Conservation (phyloP, 2,888 invertebrate genomes). For the Drymonia ruficornis region DNA sequence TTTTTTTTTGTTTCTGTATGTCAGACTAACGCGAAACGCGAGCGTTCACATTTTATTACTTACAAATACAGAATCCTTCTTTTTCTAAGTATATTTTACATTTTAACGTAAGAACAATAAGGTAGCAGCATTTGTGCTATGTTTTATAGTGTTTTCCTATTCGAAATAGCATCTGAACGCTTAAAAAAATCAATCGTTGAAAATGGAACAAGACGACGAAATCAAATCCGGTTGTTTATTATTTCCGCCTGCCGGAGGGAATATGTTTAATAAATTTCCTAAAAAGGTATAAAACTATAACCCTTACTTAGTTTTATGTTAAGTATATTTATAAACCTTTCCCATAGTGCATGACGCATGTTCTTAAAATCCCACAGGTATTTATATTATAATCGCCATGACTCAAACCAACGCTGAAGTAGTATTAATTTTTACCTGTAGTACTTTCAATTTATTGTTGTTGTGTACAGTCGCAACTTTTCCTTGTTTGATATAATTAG, state of each 20-base stretch:
- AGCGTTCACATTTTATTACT: too few relatives aligned
- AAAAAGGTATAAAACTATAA: constrained; percentile 85
- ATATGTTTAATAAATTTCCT: constrained; percentile 90
- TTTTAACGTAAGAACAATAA: too few relatives aligned
- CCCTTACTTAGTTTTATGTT: constrained; percentile 6
- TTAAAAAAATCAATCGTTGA: constrained; percentile 38
- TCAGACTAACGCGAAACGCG: too few relatives aligned
- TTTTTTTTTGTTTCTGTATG: too few relatives aligned
- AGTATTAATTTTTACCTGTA: neutral
- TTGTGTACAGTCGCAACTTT: too few relatives aligned
- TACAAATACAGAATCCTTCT: too few relatives aligned
- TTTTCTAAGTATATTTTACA: too few relatives aligned
- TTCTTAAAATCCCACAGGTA: constrained; percentile 17
- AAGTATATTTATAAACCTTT: constrained; percentile 8
- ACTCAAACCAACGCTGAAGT: neutral
- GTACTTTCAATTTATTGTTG: too few relatives aligned
- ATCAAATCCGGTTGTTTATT: constrained; percentile 90
- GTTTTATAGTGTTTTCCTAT: constrained; percentile 36
- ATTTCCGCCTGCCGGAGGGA: constrained; percentile 88
- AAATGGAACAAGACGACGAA: constrained; percentile 91
- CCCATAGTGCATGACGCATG: constrained; percentile 17
- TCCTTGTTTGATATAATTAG: too few relatives aligned
- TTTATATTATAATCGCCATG: neutral
- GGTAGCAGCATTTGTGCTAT: constrained; percentile 41
- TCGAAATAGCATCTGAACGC: constrained; percentile 19